These are phyloP conservation scores for Colaptes auratus DNA, from an alignment of 2,113 vertebrate species.

Conservation along the genomic window DNA sequence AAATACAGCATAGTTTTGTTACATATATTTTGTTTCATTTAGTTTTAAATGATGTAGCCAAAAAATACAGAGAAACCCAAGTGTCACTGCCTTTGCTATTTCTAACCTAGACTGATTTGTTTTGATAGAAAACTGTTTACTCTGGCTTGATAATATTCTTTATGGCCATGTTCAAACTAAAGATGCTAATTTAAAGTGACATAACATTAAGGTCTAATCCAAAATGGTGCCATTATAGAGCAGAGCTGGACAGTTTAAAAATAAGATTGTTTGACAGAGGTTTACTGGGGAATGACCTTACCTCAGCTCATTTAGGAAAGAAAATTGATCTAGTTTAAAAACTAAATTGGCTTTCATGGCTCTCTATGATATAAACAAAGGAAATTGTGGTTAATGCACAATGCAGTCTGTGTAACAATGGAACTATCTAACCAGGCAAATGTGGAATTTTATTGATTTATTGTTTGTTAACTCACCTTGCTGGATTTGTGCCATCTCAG, in stretches of 20 bases:
- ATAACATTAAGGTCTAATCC: constrained; percentile 50
- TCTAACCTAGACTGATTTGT: constrained; percentile 7
- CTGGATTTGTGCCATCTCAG: neutral
- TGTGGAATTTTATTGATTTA: neutral
- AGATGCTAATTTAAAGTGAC: constrained; percentile 49
- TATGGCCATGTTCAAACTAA: neutral
- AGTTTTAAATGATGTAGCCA: neutral
- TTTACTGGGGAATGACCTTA: constrained; percentile 50
- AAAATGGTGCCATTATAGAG: constrained; percentile 44
- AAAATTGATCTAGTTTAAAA: constrained; percentile 55
- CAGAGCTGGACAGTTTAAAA: constrained; percentile 21
- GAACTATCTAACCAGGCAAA: neutral
- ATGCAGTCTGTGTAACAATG: neutral
- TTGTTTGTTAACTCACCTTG: neutral
- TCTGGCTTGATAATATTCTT: constrained; percentile 9
- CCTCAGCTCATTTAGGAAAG: constrained; percentile 33
- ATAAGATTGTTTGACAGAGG: constrained; percentile 25
- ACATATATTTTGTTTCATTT: neutral
- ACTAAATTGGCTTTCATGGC: constrained; percentile 27
- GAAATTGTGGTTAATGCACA: neutral
- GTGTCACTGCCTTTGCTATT: neutral
- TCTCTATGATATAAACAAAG: constrained; percentile 18
- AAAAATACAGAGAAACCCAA: neutral
- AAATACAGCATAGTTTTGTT: neutral
- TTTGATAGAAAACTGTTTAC: constrained; percentile 53